These are phyloP conservation scores for Promerops cafer DNA, from an alignment of 2,113 vertebrate species.

Conservation along the genomic window DNA sequence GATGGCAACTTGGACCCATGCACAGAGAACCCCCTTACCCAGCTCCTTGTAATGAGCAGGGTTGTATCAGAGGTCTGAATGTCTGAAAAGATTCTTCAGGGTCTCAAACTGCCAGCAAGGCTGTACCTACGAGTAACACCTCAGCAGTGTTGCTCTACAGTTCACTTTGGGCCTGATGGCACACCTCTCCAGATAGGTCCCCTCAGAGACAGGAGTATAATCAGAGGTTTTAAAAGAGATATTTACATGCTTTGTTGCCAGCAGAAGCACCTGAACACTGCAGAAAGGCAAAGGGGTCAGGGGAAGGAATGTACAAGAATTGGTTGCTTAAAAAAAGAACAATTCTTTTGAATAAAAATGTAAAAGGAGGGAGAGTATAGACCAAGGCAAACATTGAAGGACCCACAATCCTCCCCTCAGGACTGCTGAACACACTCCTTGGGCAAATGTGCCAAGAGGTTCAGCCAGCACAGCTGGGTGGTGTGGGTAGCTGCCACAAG, in stretches of 20 bases:
- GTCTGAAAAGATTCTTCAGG: fast-evolving
- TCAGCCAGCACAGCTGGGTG: not conserved
- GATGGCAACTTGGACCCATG: not conserved
- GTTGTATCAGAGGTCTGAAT: not conserved
- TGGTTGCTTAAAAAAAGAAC: not conserved
- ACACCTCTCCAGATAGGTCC: not conserved
- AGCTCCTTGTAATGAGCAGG: not conserved
- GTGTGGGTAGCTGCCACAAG: not conserved
- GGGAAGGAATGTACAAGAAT: not conserved
- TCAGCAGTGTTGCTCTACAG: not conserved
- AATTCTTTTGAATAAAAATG: not conserved
- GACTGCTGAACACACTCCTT: not conserved
- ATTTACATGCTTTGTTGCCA: not conserved
- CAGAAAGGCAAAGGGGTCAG: not conserved
- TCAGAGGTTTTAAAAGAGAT: not conserved
- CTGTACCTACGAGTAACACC: not conserved
- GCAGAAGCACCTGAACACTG: not conserved
- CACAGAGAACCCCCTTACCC: not conserved
- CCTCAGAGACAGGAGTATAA: not conserved
- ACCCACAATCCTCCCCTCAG: not conserved
- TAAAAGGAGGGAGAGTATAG: not conserved
- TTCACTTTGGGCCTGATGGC: not conserved
- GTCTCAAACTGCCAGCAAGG: not conserved
- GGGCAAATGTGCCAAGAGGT: fast-evolving
- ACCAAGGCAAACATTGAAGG: not conserved